A percentile compares a stretch with the other conserved stretches of the same genome.
These are phyloP conservation scores for Bactericera cockerelli DNA, from an alignment of 1,140 invertebrate species.

Conservation along the genomic window DNA sequence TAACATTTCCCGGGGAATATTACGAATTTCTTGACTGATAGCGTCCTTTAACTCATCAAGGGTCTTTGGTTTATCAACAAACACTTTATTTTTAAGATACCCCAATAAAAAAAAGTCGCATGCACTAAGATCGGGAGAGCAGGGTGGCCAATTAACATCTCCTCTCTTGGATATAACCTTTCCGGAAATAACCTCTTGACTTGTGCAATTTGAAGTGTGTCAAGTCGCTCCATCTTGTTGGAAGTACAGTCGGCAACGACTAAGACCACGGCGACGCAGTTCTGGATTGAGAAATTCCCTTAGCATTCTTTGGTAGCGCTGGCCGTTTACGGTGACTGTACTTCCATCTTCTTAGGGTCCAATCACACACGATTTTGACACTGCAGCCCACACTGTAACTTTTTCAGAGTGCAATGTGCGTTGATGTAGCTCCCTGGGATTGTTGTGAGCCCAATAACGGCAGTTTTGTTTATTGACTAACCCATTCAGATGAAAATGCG, in stretches of 20 bases:
- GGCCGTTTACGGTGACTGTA: constrained; percentile 17
- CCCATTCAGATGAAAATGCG: constrained; percentile 26
- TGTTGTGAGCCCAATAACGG: constrained; percentile 12
- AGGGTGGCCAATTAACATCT: constrained; percentile 23
- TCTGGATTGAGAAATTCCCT: constrained; percentile 17
- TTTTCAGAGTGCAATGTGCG: constrained; percentile 7
- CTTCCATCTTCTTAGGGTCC: constrained; percentile 13
- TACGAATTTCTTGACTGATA: constrained; percentile 19
- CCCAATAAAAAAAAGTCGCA: constrained; percentile 27
- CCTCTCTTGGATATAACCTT: constrained; percentile 21
- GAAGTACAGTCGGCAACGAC: constrained; percentile 22
- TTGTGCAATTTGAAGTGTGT: constrained; percentile 23
- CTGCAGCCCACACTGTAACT: constrained; percentile 12
- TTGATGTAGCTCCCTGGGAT: constrained; percentile 12
- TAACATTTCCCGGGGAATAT: constrained; percentile 15
- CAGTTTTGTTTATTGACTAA: constrained; percentile 26
- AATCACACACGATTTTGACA: constrained; percentile 8
- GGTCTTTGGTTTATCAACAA: constrained; percentile 21
- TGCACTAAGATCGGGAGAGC: constrained; percentile 26
- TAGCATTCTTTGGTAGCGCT: constrained; percentile 18
- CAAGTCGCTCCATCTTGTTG: constrained; percentile 21
- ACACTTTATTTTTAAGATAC: constrained; percentile 22
- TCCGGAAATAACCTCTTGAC: constrained; percentile 20
- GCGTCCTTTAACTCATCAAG: constrained; percentile 22
- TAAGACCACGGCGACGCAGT: constrained; percentile 12